Evolutionary conservation across 1,140 invertebrate genomes (phyloP).

Genomic region (Cyclina sinensis): DNA sequence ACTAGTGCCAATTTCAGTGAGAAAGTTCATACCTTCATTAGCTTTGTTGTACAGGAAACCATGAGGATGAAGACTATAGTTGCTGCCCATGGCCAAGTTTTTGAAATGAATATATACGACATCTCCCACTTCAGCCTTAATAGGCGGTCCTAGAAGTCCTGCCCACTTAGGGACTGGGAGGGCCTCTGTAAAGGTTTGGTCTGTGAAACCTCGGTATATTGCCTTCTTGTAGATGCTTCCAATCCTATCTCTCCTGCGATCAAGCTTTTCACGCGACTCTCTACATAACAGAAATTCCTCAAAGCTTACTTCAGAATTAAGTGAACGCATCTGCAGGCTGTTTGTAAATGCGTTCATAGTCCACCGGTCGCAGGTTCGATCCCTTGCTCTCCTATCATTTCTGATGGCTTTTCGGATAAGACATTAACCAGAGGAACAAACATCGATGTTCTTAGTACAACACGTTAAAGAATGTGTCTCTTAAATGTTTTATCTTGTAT

Average conservation of each 20-base stretch:
- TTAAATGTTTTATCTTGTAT: too few species aligned
- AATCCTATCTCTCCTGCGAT: slow-evolving; percentile 27
- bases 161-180: slow-evolving; percentile 67
- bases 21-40: slow-evolving; percentile 76
- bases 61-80: slow-evolving; percentile 72
- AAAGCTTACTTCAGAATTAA: too few species aligned
- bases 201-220: slow-evolving; percentile 64
- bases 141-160: slow-evolving; percentile 78
- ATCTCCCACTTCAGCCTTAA: slow-evolving; percentile 81
- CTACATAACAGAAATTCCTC: neutral
- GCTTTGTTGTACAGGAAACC: slow-evolving; percentile 70
- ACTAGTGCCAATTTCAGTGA: too few species aligned
- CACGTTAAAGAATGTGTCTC: too few species aligned
- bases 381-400: too few species aligned
- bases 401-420: too few species aligned
- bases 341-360: too few species aligned
- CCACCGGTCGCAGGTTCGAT: too few species aligned
- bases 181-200: slow-evolving; percentile 68
- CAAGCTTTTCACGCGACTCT: neutral
- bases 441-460: too few species aligned
- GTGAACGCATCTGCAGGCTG: too few species aligned
- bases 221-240: slow-evolving; percentile 66
- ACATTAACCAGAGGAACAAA: too few species aligned
- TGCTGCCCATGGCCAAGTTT: slow-evolving; percentile 58
- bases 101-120: slow-evolving; percentile 68